Conservation (phyloP, 2,888 invertebrate genomes). For the Tachina grossa region DNA sequence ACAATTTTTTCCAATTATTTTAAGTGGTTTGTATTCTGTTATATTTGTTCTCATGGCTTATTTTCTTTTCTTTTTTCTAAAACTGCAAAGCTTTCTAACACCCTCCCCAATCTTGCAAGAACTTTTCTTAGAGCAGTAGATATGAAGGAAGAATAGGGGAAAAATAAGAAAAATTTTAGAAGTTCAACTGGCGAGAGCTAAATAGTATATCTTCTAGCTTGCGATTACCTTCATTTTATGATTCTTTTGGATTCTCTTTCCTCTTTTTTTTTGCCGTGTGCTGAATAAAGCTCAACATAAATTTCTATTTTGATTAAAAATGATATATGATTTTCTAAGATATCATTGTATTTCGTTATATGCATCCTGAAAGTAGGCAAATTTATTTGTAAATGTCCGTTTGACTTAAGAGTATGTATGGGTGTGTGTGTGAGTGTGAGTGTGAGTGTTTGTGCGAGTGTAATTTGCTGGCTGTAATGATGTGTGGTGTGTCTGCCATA, state of each 20-base stretch:
- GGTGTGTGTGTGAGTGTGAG: background rate
- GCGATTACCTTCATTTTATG: conserved; percentile 8
- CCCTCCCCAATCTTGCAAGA: conserved; percentile 2
- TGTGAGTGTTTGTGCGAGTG: too few species aligned
- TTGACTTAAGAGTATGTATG: background rate
- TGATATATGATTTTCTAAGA: conserved; percentile 62
- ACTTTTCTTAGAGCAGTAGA: conserved; percentile 5
- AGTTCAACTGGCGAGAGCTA: conserved; percentile 56
- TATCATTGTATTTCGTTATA: conserved; percentile 23
- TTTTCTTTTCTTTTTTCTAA: background rate
- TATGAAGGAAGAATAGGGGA: background rate
- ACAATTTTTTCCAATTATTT: conserved; percentile 68
- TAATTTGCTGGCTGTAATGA: background rate
- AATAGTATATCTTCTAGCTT: conserved; percentile 14
- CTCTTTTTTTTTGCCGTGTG: background rate
- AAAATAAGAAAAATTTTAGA: conserved; percentile 38
- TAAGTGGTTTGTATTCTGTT: conserved; percentile 68
- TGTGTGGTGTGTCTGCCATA: background rate
- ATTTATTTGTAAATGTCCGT: conserved; percentile 28
- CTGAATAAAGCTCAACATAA: conserved; percentile 38
- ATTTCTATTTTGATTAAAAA: conserved; percentile 47
- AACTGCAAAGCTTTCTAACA: conserved; percentile 23
- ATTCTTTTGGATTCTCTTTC: conserved; percentile 27
- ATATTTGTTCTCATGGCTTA: conserved; percentile 43
- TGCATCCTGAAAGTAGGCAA: conserved; percentile 49